phyloP scores from a whole-genome alignment of 2,797 vertebrate genomes.

The Loriculus beryllinus region DNA sequence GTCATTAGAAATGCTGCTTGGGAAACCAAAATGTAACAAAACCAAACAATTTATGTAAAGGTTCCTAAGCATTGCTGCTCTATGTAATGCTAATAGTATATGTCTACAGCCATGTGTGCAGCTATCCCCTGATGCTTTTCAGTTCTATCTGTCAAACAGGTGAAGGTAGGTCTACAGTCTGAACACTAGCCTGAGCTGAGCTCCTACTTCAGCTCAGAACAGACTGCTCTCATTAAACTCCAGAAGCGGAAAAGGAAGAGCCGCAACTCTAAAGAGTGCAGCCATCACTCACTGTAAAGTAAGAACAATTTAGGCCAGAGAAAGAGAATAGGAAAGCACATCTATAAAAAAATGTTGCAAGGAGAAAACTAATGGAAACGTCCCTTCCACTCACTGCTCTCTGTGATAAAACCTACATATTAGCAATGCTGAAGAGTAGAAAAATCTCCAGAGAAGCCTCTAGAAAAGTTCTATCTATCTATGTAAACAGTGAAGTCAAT shows the following conservation, averaged over 20 bases:
- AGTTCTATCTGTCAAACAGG: background rate
- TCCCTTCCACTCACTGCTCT: background rate
- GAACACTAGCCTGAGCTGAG: background rate
- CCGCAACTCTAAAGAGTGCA: background rate
- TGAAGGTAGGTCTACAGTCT: background rate
- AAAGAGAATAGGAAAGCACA: background rate
- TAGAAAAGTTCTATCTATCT: background rate
- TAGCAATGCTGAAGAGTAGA: background rate
- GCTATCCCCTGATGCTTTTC: background rate
- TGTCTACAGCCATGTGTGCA: background rate
- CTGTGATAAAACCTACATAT: background rate
- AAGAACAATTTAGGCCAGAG: background rate
- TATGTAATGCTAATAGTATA: background rate
- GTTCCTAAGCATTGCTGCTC: background rate
- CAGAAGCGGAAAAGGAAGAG: background rate
- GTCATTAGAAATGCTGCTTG: background rate
- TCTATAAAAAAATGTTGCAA: background rate
- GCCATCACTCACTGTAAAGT: background rate
- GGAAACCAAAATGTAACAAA: background rate
- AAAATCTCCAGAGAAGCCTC: background rate
- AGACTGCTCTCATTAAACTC: background rate
- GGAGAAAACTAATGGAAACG: background rate
- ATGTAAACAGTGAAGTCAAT: background rate
- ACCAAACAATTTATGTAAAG: background rate
- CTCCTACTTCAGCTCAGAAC: background rate